Conservation (phyloP, 2,113 vertebrate genomes). For the Mustelus asterias region DNA sequence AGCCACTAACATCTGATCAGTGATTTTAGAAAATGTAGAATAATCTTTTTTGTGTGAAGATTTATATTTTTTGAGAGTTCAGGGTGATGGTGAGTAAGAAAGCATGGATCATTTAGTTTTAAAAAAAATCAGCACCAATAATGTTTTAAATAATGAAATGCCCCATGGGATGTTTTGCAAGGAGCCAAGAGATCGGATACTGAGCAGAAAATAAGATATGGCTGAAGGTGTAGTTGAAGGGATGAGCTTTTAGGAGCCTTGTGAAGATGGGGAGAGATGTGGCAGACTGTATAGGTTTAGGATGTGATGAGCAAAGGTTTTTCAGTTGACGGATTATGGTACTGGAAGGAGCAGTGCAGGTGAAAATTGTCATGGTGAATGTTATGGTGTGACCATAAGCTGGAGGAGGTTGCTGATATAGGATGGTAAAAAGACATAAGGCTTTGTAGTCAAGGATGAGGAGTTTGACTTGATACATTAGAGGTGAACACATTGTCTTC, state of each 20-base stretch:
- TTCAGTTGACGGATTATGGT: neutral
- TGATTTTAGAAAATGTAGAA: neutral
- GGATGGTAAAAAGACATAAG: neutral
- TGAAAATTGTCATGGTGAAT: neutral
- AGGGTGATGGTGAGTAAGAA: neutral
- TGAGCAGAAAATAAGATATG: neutral
- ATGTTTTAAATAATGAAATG: neutral
- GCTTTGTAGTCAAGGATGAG: neutral
- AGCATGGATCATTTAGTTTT: neutral
- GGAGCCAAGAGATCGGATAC: neutral
- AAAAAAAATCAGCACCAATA: neutral
- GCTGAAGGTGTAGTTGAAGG: neutral
- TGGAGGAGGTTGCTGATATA: neutral
- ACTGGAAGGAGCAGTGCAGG: neutral
- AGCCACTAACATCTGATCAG: neutral
- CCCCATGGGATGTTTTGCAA: neutral
- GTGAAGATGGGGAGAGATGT: neutral
- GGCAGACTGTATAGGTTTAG: neutral
- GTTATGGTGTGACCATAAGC: neutral
- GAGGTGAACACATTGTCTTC: neutral
- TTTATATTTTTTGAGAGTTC: neutral
- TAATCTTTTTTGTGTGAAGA: neutral
- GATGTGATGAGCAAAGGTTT: neutral
- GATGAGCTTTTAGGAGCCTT: neutral
- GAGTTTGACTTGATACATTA: neutral